Evolutionary conservation across 2,888 invertebrate genomes (phyloP), one percentile per base, ranked within the genome.

Genomic region (Machimus rusticus): DNA sequence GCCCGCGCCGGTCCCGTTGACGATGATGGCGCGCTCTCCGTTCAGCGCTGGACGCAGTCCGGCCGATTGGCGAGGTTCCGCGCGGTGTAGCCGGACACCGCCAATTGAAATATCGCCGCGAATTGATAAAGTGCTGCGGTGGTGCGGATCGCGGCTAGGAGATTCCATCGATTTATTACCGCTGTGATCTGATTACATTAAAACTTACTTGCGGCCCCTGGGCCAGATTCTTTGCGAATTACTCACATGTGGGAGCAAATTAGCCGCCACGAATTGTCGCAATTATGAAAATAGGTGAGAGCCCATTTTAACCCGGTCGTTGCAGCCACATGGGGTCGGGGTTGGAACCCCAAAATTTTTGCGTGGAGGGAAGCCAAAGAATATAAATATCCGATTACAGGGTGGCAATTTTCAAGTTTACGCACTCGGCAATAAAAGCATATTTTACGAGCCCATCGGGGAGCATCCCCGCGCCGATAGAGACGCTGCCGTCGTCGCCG

Each of bases 321-420:
- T 57, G 55, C 55, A 57, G 55, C 19, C 9, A 3, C 28, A 12
- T 23, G 23, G 23, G 4, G 51, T 4, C 39, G 46, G 16, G 14
- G 14, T 51, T 28, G 5, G 31, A 0, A n/a, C 81, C 28, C 28
- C 55, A 28, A 66, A 66, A 81, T 51, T 31, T 86, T 31, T 46
- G 6, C 51, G n/a, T 0, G 14, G 16, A 12, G 46, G 66, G 23
- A 77, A n/a, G 23, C 51, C 14, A 46, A 46, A 51, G 51, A 51
- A 6, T 23, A 86, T 77, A 77, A 86, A 86, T 86, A 43, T 31
- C 12, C 76, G 86, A 86, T 86, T 86, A 74, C 66, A 66, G 76
- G 77, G 57, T 77, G 55, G 86, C 86, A 86, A 86, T 86, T 86
- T 86, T 86, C 86, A 86, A 86, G 86, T 86, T 86, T 77, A 86